Evolutionary conservation across 1,140 invertebrate genomes (phyloP).

Genomic region (Aradophagus sp.): DNA sequence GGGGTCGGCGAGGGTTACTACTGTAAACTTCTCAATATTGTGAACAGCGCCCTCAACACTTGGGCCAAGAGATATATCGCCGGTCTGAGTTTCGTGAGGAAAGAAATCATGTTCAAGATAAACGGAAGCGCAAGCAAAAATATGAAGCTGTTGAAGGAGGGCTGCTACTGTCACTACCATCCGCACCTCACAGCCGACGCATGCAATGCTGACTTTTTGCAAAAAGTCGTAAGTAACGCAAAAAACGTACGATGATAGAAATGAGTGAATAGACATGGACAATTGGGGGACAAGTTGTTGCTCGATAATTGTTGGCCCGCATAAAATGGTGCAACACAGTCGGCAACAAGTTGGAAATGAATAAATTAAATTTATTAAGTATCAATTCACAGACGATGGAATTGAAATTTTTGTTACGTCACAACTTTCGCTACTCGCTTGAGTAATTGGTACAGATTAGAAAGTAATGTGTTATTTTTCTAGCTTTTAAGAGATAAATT

Average conservation of each 20-base stretch:
- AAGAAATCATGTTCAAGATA: slow-evolving; percentile 72
- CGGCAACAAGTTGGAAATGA: slow-evolving; percentile 30
- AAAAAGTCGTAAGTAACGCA: slow-evolving; percentile 61
- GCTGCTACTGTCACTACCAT: slow-evolving; percentile 74
- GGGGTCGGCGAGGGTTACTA: slow-evolving; percentile 70
- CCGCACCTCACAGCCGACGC: slow-evolving; percentile 71
- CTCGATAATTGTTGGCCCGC: too few relatives aligned
- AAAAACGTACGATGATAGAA: too few relatives aligned
- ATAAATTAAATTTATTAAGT: slow-evolving; percentile 14
- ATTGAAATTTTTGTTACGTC: slow-evolving; percentile 12
- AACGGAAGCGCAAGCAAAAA: slow-evolving; percentile 70
- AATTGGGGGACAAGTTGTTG: too few relatives aligned
- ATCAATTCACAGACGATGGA: slow-evolving; percentile 1
- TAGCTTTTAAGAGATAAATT: not conserved
- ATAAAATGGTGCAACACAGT: too few relatives aligned
- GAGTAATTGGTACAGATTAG: too few relatives aligned
- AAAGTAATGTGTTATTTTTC: too few relatives aligned
- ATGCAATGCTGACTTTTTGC: slow-evolving; percentile 74
- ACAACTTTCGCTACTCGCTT: slow-evolving; percentile 1
- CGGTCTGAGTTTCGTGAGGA: slow-evolving; percentile 59
- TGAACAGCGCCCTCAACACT: slow-evolving; percentile 66
- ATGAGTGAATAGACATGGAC: too few relatives aligned
- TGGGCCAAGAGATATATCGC: slow-evolving; percentile 70
- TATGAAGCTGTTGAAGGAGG: slow-evolving; percentile 73
- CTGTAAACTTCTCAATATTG: slow-evolving; percentile 66